phyloP scores from a whole-genome alignment of 1,140 invertebrate genomes.

The Caenorhabditis brenneri region DNA sequence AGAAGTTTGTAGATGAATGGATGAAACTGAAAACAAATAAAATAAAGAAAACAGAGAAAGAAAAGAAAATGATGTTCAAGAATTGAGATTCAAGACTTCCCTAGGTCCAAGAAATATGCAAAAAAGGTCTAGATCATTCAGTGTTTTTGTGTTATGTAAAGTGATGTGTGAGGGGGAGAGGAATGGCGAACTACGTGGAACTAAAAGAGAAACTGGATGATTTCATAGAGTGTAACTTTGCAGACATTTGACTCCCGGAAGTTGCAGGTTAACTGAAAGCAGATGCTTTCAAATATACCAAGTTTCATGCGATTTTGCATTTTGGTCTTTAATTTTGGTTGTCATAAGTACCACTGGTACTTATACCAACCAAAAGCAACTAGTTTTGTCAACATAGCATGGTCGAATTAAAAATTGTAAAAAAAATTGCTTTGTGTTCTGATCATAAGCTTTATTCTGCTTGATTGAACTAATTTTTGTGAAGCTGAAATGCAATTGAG shows the following conservation, averaged over 20 bases:
- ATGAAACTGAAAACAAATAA: not conserved
- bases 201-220: slow-evolving; percentile 35
- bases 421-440: too few relatives aligned
- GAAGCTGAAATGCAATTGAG: too few relatives aligned
- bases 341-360: too few relatives aligned
- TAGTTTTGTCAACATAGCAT: too few relatives aligned
- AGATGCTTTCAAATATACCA: slow-evolving; percentile 12
- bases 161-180: not conserved
- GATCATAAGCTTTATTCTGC: too few relatives aligned
- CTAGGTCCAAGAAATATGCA: not conserved
- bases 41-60: not conserved
- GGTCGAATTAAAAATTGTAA: too few relatives aligned
- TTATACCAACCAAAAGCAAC: too few relatives aligned
- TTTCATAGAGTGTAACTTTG: slow-evolving; percentile 23
- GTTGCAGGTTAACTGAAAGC: slow-evolving; percentile 40
- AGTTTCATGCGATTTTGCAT: not conserved
- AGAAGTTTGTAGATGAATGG: not conserved
- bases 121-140: slow-evolving; percentile 10
- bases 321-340: not conserved
- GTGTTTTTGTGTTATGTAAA: not conserved
- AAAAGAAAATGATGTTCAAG: not conserved
- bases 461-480: too few relatives aligned
- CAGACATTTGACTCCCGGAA: slow-evolving; percentile 41
- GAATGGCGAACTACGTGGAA: slow-evolving; percentile 19
- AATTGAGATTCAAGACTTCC: not conserved